Percentiles rank a stretch among this genome's conserved stretches.
Evolutionary conservation across 2,888 invertebrate genomes (phyloP).

Genomic region (Byasa hedistus): DNA sequence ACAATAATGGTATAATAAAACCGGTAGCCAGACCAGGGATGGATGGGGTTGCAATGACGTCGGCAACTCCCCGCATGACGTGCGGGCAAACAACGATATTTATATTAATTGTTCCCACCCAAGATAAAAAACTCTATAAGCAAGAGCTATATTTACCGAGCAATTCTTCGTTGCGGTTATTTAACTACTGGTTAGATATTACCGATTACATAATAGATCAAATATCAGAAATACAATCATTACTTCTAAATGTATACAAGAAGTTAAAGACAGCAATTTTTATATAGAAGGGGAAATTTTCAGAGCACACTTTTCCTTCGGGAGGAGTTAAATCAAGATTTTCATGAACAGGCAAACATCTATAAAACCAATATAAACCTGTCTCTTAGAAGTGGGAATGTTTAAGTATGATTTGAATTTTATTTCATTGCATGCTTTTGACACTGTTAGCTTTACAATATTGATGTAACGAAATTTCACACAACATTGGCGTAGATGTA

Average conservation of each 20-base stretch:
- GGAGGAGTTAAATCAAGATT: too few species aligned
- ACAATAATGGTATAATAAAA: conserved; percentile 16
- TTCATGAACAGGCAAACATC: too few species aligned
- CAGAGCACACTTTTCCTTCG: too few species aligned
- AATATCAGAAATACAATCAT: background rate
- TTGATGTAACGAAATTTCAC: conserved; percentile 8
- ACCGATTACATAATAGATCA: background rate
- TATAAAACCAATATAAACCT: background rate
- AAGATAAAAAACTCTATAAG: background rate
- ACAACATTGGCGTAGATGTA: conserved; percentile 8
- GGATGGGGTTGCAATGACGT: conserved; percentile 19
- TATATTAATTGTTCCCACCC: background rate
- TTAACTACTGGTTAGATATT: background rate
- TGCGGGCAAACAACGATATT: background rate
- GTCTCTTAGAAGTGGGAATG: background rate
- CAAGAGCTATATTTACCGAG: background rate
- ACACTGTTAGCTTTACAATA: conserved; percentile 10
- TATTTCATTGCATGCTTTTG: conserved; percentile 3
- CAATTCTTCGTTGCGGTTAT: background rate
- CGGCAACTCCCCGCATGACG: conserved; percentile 17
- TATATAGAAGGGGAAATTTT: too few species aligned
- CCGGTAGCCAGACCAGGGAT: background rate
- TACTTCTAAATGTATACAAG: too few species aligned
- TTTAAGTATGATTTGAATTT: background rate
- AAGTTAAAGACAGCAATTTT: too few species aligned